Evolutionary conservation across 2,888 invertebrate species (phyloP), one percentile per base, ranked within the genome.

Genomic region (Rhabditoides inermis): DNA sequence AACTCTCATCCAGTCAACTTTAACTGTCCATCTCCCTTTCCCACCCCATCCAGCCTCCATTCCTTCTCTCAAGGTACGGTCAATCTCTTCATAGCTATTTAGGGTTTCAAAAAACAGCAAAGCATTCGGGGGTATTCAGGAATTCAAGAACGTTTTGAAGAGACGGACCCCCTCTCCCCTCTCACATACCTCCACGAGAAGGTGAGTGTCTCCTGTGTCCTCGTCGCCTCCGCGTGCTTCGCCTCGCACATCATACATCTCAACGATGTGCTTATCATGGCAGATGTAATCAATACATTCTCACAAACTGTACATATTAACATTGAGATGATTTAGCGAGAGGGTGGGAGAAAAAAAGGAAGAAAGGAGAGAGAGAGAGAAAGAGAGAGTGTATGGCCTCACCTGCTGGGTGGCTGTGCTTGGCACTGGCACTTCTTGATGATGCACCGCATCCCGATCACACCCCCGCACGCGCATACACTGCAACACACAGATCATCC

Each of bases 341-440:
- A n/a, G 20, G 26, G 10, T 23, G 47, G 40, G 39, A 25, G 27
- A 47, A 18, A 6, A 37, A 27, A 10, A 20, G n/a, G n/a, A n/a
- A n/a, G n/a, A n/a, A n/a, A n/a, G n/a, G n/a, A n/a, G n/a, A n/a
- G n/a, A n/a, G n/a, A n/a, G n/a, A n/a, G n/a, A n/a, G n/a, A n/a
- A n/a, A n/a, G n/a, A n/a, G n/a, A n/a, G n/a, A n/a, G n/a, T n/a
- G n/a, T n/a, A n/a, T n/a, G n/a, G n/a, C n/a, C n/a, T n/a, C 60
- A 60, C 27, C 44, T 30, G 3, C 32, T 42, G 10, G 55, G 49
- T 15, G 58, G 55, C n/a, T 22, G 12, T 12, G 45, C 53, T 26
- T 56, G 52, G 41, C 69, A 69, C n/a, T 49, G 49, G 42, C 69
- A 69, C 20, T 58, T 54, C 3, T 45, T 40, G 2, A 66, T 50